Base-by-base conservation (phyloP, 2,113 vertebrate genomes). In the Myotis lucifugus region DNA sequence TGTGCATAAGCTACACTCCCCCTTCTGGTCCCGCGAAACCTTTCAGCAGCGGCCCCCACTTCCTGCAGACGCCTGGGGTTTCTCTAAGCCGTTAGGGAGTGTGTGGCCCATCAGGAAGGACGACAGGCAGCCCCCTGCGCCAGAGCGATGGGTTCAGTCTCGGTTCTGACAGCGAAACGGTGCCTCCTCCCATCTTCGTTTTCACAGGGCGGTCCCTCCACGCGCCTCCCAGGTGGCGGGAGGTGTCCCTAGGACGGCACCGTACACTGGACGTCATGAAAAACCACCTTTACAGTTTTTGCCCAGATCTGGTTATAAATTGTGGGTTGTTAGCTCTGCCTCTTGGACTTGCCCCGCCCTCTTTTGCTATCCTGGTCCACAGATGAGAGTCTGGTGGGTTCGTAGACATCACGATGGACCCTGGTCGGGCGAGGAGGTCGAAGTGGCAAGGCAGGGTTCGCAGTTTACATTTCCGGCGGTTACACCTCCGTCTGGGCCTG, bases 251-350 rank as follows among this genome's bases (percentile, higher is more conserved):
- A 15, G 85, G 37, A 32, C 4, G 90, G 74, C 52, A 34, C 48
- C 54, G 48, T 54, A 56, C 5, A 25, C 6, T 37, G 14, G 40
- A 37, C 34, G 25, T 37, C 91, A 48, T 69, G 12, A 18, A 72
- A 94, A 86, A 27, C 79, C 50, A 83, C 66, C 66, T 67, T 46
- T 29, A 23, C 66, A 23, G 48, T 69, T 94, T 91, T 89, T 78
- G 34, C 70, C 48, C 92, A 79, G 54, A 48, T 76, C 42, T 82
- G 18, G 19, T 61, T 81, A 76, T 66, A 25, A 79, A 34, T 25
- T 40, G 74, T 32, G 32, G 3, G 23, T 78, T 78, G 34, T 96
- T 77, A 40, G 66, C 32, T 46, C 70, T 8, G 1, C 27, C 15
- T 66, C 32, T 4, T 54, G 46, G 84, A 40, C 89, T 81, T 92